Evolutionary conservation across 2,113 vertebrate genomes (phyloP).

Genomic region (Perca fluviatilis): DNA sequence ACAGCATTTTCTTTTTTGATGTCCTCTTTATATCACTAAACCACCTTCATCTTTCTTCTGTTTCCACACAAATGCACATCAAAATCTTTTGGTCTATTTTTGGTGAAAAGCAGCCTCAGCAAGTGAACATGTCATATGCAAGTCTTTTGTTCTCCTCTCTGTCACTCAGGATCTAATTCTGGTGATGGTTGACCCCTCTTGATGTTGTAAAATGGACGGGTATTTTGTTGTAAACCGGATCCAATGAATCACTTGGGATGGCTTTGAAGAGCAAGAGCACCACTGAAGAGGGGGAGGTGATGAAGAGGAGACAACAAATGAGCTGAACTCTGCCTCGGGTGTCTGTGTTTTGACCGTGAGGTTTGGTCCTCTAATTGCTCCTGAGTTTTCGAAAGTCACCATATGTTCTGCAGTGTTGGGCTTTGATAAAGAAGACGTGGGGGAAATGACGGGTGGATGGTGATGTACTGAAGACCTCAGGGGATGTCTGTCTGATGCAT

Average conservation of each 20-base stretch:
- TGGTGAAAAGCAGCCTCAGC: slow-evolving; percentile 28
- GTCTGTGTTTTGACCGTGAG: slow-evolving; percentile 10
- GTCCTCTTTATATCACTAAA: slow-evolving; percentile 31
- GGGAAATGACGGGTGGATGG: slow-evolving; percentile 16
- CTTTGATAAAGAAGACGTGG: slow-evolving; percentile 1
- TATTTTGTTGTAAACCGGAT: slow-evolving; percentile 39
- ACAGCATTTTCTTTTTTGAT: slow-evolving; percentile 19
- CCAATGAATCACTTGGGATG: slow-evolving; percentile 24
- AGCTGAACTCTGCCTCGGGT: slow-evolving; percentile 25
- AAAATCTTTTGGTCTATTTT: slow-evolving; percentile 48
- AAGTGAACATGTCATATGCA: slow-evolving; percentile 36
- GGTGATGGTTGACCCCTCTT: slow-evolving; percentile 44
- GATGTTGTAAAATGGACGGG: slow-evolving; percentile 50
- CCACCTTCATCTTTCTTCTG: not conserved
- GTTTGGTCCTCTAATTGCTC: slow-evolving; percentile 33
- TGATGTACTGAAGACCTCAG: not conserved
- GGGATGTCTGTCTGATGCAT: slow-evolving; percentile 17
- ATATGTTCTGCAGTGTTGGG: not conserved
- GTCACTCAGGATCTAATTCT: slow-evolving; percentile 54
- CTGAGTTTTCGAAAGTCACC: slow-evolving; percentile 23
- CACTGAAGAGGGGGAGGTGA: slow-evolving; percentile 1
- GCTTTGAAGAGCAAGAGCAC: slow-evolving; percentile 36
- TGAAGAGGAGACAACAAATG: slow-evolving; percentile 33
- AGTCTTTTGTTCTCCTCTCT: slow-evolving; percentile 40
- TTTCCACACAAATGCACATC: slow-evolving; percentile 10